Evolutionary conservation across 2,113 vertebrate species (phyloP).

Genomic region (Ia io): DNA sequence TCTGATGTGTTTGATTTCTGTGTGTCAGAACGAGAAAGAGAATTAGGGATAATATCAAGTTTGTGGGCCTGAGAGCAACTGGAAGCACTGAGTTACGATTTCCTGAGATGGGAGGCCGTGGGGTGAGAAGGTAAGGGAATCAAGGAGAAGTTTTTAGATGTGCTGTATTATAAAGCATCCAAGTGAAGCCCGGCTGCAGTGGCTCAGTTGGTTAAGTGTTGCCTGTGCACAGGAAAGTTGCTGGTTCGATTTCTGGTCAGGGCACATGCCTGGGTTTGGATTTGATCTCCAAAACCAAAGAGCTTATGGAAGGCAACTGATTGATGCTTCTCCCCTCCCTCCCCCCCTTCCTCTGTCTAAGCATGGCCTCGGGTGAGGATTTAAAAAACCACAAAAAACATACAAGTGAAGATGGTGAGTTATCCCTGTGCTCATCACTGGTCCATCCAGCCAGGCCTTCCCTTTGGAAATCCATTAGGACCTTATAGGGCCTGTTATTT

Average conservation of each 20-base stretch:
- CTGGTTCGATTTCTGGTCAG: too few species aligned
- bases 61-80: neutral
- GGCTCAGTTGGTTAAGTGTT: too few species aligned
- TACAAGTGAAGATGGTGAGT: neutral
- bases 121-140: neutral
- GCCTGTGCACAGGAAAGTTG: too few species aligned
- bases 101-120: neutral
- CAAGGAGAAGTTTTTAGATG: neutral
- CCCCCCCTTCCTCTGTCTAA: too few species aligned
- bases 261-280: too few species aligned
- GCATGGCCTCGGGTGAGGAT: too few species aligned
- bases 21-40: neutral
- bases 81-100: neutral
- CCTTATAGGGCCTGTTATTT: neutral
- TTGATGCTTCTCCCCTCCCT: too few species aligned
- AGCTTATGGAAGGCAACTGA: too few species aligned
- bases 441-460: neutral
- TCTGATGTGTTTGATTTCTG: slow-evolving; percentile 10
- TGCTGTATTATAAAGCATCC: neutral
- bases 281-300: too few species aligned
- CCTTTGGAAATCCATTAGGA: neutral
- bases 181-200: neutral
- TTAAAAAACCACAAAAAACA: neutral
- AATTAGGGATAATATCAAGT: neutral
- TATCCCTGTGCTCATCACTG: neutral